Conservation (phyloP, 2,797 vertebrate species). For the Sphenopsis melanotis region DNA sequence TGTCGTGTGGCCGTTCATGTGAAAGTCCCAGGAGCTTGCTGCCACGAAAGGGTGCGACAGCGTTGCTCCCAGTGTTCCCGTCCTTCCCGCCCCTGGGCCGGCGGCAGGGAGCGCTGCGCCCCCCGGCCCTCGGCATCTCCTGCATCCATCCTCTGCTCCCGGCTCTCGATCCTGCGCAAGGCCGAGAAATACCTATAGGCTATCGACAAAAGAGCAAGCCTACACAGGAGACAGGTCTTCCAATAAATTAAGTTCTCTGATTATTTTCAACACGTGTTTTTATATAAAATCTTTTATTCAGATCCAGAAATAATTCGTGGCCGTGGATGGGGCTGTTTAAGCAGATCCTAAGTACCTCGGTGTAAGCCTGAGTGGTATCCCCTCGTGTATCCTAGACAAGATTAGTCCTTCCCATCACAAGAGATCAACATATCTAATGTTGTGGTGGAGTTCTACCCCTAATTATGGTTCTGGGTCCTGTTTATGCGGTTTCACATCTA, state of each 20-base stretch:
- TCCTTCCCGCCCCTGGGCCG: neutral
- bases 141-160: accelerated
- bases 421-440: neutral
- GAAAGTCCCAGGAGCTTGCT: neutral
- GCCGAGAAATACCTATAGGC: too few species aligned
- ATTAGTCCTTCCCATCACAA: neutral
- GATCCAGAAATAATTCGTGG: neutral
- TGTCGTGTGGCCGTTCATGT: neutral
- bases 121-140: neutral
- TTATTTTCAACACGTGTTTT: neutral
- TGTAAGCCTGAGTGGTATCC: neutral
- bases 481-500: neutral
- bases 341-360: neutral
- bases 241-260: neutral
- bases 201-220: accelerated
- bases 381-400: neutral
- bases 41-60: neutral
- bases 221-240: accelerated
- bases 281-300: neutral
- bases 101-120: neutral
- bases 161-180: accelerated
- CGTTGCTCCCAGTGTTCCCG: accelerated
- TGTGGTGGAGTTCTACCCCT: neutral
- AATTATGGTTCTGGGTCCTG: neutral
- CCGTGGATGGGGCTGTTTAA: neutral